phyloP scores from a whole-genome alignment of 1,140 invertebrate species.

The Trinorchestia longiramus region DNA sequence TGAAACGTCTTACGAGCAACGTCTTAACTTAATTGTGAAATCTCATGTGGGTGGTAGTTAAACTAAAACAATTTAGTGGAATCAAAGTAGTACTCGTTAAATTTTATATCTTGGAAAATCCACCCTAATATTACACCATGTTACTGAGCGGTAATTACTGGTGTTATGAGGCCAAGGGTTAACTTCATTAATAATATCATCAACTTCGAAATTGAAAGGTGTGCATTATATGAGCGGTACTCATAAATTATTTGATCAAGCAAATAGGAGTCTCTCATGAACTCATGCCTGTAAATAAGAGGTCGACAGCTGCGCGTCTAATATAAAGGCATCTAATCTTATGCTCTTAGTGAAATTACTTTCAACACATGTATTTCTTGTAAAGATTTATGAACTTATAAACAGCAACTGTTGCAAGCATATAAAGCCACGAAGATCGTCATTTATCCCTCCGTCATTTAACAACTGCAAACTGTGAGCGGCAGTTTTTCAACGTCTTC shows the following conservation, averaged over 20 bases:
- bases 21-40: no score
- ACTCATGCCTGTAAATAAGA: not conserved
- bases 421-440: not conserved
- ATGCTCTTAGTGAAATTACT: no score
- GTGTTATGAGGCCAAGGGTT: not conserved
- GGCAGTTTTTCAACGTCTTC: not conserved
- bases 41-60: no score
- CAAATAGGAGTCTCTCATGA: not conserved
- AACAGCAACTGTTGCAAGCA: no score
- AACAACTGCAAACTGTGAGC: not conserved
- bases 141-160: not conserved
- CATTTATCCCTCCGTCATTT: not conserved
- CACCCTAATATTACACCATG: not conserved
- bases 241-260: not conserved
- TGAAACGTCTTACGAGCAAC: not conserved
- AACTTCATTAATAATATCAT: not conserved
- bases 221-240: not conserved
- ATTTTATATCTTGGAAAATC: not conserved
- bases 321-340: not conserved
- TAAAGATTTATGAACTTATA: no score
- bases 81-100: not conserved
- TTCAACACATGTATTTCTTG: no score
- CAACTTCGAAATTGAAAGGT: not conserved
- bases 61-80: not conserved
- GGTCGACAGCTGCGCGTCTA: not conserved